phyloP scores from a whole-genome alignment of 2,888 invertebrate species.

The Dryadula phaetusa region DNA sequence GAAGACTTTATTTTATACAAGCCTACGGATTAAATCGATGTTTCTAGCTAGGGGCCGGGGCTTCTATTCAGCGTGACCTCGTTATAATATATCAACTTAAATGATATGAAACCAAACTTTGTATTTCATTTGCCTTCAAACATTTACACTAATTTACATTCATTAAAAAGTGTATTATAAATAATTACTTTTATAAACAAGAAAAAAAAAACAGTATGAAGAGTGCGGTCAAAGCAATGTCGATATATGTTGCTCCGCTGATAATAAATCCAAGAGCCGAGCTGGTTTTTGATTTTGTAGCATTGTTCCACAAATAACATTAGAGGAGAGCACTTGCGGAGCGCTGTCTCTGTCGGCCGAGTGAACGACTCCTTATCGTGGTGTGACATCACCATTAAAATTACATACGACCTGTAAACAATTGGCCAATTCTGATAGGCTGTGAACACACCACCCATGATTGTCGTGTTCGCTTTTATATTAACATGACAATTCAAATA shows the following conservation, averaged over 20 bases:
- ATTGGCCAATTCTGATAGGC: slow-evolving; percentile 32
- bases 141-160: neutral
- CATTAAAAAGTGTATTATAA: neutral
- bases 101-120: neutral
- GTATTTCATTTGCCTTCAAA: neutral
- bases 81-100: slow-evolving; percentile 5
- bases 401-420: slow-evolving; percentile 52
- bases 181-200: too few species aligned
- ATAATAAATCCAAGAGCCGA: slow-evolving; percentile 23
- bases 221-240: slow-evolving; percentile 20
- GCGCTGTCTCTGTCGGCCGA: slow-evolving; percentile 62
- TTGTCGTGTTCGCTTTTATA: neutral
- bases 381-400: slow-evolving; percentile 67
- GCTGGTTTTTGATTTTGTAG: slow-evolving; percentile 48
- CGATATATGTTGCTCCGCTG: slow-evolving; percentile 26
- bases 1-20: slow-evolving; percentile 21
- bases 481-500: neutral
- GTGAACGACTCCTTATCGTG: slow-evolving; percentile 78
- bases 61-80: slow-evolving; percentile 18
- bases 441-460: neutral
- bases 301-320: slow-evolving; percentile 72
- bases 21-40: slow-evolving; percentile 24
- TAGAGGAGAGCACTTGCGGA: slow-evolving; percentile 51
- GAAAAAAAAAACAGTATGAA: neutral
- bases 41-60: slow-evolving; percentile 24